Base-by-base conservation (phyloP, 2,797 vertebrate genomes). In the Amphiprion clarkii region DNA sequence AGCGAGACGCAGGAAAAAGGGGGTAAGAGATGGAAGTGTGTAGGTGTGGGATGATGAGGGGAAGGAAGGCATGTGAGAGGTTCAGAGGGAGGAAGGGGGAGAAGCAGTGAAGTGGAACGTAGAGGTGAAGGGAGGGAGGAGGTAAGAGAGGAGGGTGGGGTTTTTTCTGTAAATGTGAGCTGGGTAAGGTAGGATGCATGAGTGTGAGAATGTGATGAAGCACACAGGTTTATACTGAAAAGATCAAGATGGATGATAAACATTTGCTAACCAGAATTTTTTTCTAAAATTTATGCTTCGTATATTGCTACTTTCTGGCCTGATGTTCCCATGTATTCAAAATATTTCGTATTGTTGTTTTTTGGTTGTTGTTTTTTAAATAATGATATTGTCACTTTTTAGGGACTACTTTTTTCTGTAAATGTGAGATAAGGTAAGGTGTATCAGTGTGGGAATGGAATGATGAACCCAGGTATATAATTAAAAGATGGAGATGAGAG, bases 71-170 rank as follows among this genome's bases (percentile, higher is more conserved):
- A 64, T 82, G 39, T 56, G 67, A 75, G 74, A 65, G 39, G 48
- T 61, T 55, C 17, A 56, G 63, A 67, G 25, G 29, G 42, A 70
- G 65, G 61, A 49, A 16, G 10, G 46, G 0, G 27, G 0, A 27
- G 57, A 9, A 56, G 69, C 68, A 71, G 67, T 57, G 79, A 54
- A 54, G 84, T 82, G 79, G 57, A 85, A 78, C 46, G 2, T 51
- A 42, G 74, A 58, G 64, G 63, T 71, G 68, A 81, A 82, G 31
- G 49, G 59, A 62, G 71, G 16, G 40, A 75, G 63, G 58, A 64
- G 73, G 72, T 67, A 75, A 82, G 58, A 67, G 44, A 70, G 84
- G 56, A 76, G 12, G 59, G 73, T 19, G 3, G 4, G 7, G 59
- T 60, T n/a, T 52, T 21, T 54, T 68, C 25, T 55, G n/a, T 58